These are phyloP conservation scores for Hyposmocoma kahamanoa DNA, from an alignment of 1,140 invertebrate species.

Conservation along the genomic window DNA sequence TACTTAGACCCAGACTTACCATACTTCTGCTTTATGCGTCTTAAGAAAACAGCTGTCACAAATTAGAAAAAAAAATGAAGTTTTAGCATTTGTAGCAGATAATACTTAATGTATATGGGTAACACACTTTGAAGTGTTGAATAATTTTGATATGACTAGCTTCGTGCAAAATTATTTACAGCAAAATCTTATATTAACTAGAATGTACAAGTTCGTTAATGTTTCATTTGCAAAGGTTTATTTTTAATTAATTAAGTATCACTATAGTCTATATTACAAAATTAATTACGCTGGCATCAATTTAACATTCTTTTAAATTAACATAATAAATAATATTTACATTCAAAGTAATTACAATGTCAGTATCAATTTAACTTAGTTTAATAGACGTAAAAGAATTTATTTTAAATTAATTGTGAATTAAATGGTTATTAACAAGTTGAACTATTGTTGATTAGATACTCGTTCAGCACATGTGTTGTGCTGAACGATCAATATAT, in stretches of 20 bases:
- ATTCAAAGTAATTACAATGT: background rate
- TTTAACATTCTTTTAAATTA: background rate
- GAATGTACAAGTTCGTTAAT: background rate
- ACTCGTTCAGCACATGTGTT: no score
- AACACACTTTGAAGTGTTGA: background rate
- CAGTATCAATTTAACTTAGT: background rate
- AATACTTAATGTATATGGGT: no score
- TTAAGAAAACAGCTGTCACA: no score
- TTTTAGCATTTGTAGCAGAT: no score
- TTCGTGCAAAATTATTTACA: conserved; percentile 61
- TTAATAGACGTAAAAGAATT: no score
- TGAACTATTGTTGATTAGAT: no score
- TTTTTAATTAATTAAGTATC: background rate
- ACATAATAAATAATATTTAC: background rate
- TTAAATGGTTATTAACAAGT: no score
- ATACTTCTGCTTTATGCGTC: no score
- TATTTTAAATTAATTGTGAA: no score
- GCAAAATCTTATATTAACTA: conserved; percentile 16
- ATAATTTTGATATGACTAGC: conserved; percentile 46
- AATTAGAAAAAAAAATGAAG: no score
- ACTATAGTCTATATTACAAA: background rate
- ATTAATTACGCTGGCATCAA: background rate
- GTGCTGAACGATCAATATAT: no score
- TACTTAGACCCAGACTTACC: no score
- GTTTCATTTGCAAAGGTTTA: background rate